A percentile compares a stretch with the other conserved stretches of the same genome.
Evolutionary conservation across 2,797 vertebrate species (phyloP).

Genomic region (Channa striata): DNA sequence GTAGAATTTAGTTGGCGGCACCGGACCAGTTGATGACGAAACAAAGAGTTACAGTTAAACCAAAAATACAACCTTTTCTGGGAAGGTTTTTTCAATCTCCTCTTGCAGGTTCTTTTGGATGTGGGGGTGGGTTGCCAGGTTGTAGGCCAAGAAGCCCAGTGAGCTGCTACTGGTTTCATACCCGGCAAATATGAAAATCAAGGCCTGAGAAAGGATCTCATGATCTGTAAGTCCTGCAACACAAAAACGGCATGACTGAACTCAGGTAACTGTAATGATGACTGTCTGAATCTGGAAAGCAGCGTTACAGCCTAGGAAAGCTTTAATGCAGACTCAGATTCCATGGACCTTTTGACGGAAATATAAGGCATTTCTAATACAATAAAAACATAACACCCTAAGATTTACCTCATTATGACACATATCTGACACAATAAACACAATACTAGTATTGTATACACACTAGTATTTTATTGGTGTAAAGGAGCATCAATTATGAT

Average conservation of each 20-base stretch:
- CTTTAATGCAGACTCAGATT: no score
- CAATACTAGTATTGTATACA: no score
- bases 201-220: conserved; percentile 85
- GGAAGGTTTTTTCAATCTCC: conserved; percentile 74
- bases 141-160: conserved; percentile 73
- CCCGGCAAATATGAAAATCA: conserved; percentile 85
- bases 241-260: conserved; percentile 1
- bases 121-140: conserved; percentile 75
- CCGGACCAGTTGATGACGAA: background rate
- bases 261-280: no score
- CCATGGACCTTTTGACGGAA: no score
- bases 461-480: no score
- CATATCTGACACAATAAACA: no score
- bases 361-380: no score
- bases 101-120: conserved; percentile 76
- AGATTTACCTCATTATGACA: no score
- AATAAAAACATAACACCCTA: no score
- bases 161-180: conserved; percentile 85
- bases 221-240: conserved; percentile 83
- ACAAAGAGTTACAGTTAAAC: background rate
- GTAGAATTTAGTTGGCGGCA: background rate
- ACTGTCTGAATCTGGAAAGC: no score
- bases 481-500: no score
- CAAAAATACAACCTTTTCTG: conserved; percentile 71
- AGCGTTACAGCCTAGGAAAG: no score